Percentiles rank a stretch among this genome's conserved stretches.
These are phyloP conservation scores for Labeo rohita DNA, from an alignment of 2,113 vertebrate species.

Conservation along the genomic window DNA sequence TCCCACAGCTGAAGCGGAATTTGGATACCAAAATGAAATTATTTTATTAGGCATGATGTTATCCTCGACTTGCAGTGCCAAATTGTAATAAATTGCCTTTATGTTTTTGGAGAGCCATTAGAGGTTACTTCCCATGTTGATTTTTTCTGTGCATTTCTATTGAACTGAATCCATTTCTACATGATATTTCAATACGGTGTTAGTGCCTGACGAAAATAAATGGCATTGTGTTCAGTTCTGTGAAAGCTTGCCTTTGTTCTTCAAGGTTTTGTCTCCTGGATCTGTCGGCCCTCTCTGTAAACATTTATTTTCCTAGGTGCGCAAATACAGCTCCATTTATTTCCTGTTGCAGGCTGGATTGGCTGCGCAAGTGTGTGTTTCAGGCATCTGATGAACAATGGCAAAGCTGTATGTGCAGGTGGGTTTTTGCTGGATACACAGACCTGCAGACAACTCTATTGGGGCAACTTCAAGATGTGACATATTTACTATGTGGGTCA, in stretches of 20 bases:
- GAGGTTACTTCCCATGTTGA: slow-evolving; percentile 12
- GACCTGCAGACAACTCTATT: not conserved
- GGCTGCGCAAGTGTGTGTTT: slow-evolving; percentile 26
- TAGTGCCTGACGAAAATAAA: slow-evolving; percentile 49
- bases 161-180: slow-evolving; percentile 25
- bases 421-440: slow-evolving; percentile 10
- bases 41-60: slow-evolving; percentile 35
- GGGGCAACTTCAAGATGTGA: slow-evolving; percentile 29
- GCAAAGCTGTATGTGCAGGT: slow-evolving; percentile 1
- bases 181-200: slow-evolving; percentile 52
- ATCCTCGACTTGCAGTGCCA: slow-evolving; percentile 23
- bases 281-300: slow-evolving; percentile 43
- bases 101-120: slow-evolving; percentile 15
- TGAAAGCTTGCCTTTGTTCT: slow-evolving; percentile 47
- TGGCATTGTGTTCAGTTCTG: slow-evolving; percentile 51
- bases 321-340: slow-evolving; percentile 49
- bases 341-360: not conserved
- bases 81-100: slow-evolving; percentile 40
- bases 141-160: slow-evolving; percentile 33
- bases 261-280: slow-evolving; percentile 25
- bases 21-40: slow-evolving; percentile 29
- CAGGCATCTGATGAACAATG: slow-evolving; percentile 13
- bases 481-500: slow-evolving; percentile 29
- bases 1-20: slow-evolving; percentile 1
- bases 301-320: slow-evolving; percentile 49